Conservation (phyloP, 2,797 vertebrate species). For the Alfaro cultratus region DNA sequence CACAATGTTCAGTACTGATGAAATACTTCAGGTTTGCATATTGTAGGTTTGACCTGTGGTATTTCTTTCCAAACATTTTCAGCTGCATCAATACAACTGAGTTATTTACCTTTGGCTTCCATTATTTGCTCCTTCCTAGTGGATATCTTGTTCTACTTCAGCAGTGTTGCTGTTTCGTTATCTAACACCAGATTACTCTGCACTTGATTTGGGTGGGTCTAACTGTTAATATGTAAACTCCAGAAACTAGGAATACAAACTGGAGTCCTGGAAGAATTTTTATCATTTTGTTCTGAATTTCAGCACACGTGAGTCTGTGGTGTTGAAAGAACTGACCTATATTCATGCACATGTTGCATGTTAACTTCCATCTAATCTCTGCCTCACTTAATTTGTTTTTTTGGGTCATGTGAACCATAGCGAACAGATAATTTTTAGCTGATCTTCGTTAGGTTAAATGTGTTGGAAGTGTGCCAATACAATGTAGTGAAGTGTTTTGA, state of each 20-base stretch:
- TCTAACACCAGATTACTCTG: not conserved
- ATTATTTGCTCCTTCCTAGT: not conserved
- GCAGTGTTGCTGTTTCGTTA: not conserved
- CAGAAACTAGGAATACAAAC: slow-evolving; percentile 7
- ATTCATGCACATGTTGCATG: slow-evolving; percentile 38
- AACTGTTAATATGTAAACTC: not conserved
- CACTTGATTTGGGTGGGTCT: not conserved
- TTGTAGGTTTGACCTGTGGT: not conserved
- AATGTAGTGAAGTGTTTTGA: not conserved
- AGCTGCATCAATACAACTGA: not conserved
- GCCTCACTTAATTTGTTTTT: slow-evolving; percentile 41
- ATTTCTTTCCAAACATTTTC: not conserved
- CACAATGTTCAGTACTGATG: not conserved
- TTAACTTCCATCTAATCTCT: slow-evolving; percentile 45
- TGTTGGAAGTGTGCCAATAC: not conserved
- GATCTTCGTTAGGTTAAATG: slow-evolving; percentile 25
- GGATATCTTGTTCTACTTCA: not conserved
- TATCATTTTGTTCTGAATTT: slow-evolving; percentile 10
- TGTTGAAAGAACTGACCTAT: slow-evolving; percentile 51
- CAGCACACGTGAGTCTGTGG: slow-evolving; percentile 36
- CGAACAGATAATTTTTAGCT: slow-evolving; percentile 49
- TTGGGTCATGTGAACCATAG: slow-evolving; percentile 47
- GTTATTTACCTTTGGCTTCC: not conserved
- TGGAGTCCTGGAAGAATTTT: not conserved
- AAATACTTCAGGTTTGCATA: not conserved